Base-by-base conservation (phyloP, 2,888 invertebrate genomes). In the Erpobdella octoculata region DNA sequence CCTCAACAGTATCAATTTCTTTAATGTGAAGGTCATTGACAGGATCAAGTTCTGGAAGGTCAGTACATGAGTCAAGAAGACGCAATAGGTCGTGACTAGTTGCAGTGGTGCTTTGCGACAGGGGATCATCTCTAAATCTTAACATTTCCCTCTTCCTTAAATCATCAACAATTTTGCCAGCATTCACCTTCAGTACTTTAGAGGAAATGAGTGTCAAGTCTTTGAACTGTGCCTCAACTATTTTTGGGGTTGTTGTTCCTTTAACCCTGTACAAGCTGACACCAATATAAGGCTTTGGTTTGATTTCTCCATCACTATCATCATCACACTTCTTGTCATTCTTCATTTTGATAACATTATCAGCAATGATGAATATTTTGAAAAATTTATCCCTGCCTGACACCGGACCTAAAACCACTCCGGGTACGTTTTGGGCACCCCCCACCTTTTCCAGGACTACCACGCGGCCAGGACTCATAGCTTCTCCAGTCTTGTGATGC, bases 81-180 rank as follows among this genome's bases (percentile, higher is more conserved):
- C 88, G 87, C 21, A 89, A 86, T 59, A 82, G 75, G 72, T 92
- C 90, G 75, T 89, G 88, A 0, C 92, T 87, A 3, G 89, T 88
- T 73, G 85, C 84, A 1, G 87, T 83, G 76, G 90, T 90, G 0
- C 88, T 88, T 35, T 88, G 86, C 0, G 90, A 89, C 0, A 90
- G 89, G 0, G 89, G 89, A 61, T 89, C 87, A 79, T 89, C 84
- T 76, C 86, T 88, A 80, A 91, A 91, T 76, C 91, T 86, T 38
- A 88, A 86, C 74, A 88, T 86, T 79, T 89, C 87, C 65, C 90
- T 83, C 78, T 89, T 88, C 65, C 88, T 88, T 85, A 90, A 88
- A 80, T 91, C 90, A 73, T 88, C 87, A 31, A 91, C 85, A 35
- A 94, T 88, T 70, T 81, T 81, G 71, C 88, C 88, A 5, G 86